Evolutionary conservation across 2,797 vertebrate genomes (phyloP).

Genomic region (Phataginus tetradactyla): DNA sequence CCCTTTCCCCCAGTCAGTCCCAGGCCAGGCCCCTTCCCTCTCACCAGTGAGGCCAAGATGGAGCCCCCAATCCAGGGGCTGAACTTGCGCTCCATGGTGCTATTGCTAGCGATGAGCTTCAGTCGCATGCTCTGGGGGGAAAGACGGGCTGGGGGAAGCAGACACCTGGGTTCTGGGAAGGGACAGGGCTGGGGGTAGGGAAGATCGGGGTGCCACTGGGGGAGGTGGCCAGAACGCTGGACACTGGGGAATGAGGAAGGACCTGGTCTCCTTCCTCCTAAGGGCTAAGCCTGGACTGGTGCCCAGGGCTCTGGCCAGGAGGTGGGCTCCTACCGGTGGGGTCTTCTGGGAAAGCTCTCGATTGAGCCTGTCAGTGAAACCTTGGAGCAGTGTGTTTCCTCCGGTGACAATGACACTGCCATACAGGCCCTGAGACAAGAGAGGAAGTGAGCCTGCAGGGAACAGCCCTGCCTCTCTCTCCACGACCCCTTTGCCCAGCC

Average conservation of each 20-base stretch:
- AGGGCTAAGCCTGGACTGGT: not conserved
- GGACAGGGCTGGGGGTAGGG: not conserved
- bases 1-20: not conserved
- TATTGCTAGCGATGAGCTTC: conserved; percentile 89
- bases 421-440: conserved; percentile 83
- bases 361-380: conserved; percentile 88
- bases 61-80: conserved; percentile 90
- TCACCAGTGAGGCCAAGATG: conserved; percentile 89
- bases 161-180: conserved; percentile 18
- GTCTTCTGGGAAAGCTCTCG: conserved; percentile 88
- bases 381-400: conserved; percentile 87
- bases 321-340: conserved; percentile 83
- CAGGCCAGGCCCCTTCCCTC: conserved; percentile 33
- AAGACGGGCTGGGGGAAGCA: conserved; percentile 22
- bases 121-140: conserved; percentile 87
- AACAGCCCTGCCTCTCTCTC: not conserved
- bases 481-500: not conserved
- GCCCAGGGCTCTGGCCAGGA: not conserved
- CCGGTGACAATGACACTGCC: conserved; percentile 88
- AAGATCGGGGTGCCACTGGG: not conserved
- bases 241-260: not conserved
- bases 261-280: not conserved
- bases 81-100: conserved; percentile 89
- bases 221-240: not conserved
- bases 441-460: not conserved